Conservation (phyloP, 2,113 vertebrate species). For the Equus quagga region DNA sequence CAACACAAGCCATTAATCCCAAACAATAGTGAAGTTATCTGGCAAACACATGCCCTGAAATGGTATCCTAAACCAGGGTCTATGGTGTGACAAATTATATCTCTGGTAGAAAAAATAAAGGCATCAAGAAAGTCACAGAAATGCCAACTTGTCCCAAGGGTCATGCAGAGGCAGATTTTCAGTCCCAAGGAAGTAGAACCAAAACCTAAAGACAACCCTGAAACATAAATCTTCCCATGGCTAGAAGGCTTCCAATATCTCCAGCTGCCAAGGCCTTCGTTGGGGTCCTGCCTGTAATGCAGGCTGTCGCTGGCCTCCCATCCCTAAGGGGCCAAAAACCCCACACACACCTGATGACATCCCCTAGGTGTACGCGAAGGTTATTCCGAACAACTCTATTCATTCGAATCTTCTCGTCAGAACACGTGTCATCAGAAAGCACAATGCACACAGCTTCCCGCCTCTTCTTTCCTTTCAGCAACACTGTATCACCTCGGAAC, state of each 20-base stretch:
- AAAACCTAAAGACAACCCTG: conserved; percentile 33
- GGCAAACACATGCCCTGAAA: background rate
- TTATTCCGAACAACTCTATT: conserved; percentile 99
- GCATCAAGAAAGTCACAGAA: background rate
- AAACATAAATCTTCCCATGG: background rate
- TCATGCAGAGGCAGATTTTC: background rate
- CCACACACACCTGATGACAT: conserved; percentile 95
- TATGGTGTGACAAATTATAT: background rate
- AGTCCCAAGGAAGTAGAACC: conserved; percentile 25
- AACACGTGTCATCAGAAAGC: conserved; percentile 98
- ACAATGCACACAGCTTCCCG: conserved; percentile 98
- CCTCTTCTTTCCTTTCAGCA: conserved; percentile 99
- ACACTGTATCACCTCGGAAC: conserved; percentile 98
- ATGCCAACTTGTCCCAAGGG: conserved; percentile 5
- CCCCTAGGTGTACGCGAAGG: conserved; percentile 96
- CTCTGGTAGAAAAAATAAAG: background rate
- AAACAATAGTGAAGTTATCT: background rate
- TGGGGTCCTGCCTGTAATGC: background rate
- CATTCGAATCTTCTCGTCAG: conserved; percentile 99
- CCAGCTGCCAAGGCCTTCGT: background rate
- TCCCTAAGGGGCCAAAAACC: conserved; percentile 21
- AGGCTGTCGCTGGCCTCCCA: conserved; percentile 55
- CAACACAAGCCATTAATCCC: conserved; percentile 35
- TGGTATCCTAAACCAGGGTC: background rate
- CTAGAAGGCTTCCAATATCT: background rate